phyloP scores from a whole-genome alignment of 1,140 invertebrate species.

The Armadillidium nasatum region DNA sequence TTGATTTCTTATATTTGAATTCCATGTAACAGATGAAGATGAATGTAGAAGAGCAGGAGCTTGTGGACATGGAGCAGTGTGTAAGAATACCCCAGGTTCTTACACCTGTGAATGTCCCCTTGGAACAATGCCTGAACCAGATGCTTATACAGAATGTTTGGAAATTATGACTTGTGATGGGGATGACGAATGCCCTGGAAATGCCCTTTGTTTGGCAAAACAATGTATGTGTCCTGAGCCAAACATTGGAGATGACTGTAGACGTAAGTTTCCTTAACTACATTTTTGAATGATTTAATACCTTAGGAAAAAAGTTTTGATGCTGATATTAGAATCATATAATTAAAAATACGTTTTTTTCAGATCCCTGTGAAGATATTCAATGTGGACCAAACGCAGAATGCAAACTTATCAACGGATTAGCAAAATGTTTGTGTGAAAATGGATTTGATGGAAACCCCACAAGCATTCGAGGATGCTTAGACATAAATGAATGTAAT shows the following conservation, averaged over 20 bases:
- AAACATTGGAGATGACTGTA: slow-evolving; percentile 82
- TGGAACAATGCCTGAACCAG: slow-evolving; percentile 73
- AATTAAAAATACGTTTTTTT: slow-evolving; percentile 31
- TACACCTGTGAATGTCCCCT: slow-evolving; percentile 75
- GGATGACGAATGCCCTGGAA: slow-evolving; percentile 77
- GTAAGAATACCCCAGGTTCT: slow-evolving; percentile 69
- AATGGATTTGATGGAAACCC: slow-evolving; percentile 63
- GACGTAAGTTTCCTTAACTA: slow-evolving; percentile 69
- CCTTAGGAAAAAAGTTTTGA: slow-evolving; percentile 23
- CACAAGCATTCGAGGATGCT: slow-evolving; percentile 69
- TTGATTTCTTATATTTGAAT: slow-evolving; percentile 9
- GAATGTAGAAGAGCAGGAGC: slow-evolving; percentile 64
- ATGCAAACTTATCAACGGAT: slow-evolving; percentile 76
- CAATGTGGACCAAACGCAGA: slow-evolving; percentile 80
- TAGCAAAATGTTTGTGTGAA: slow-evolving; percentile 75
- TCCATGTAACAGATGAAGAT: slow-evolving; percentile 51
- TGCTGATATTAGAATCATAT: no score
- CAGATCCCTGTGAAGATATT: slow-evolving; percentile 82
- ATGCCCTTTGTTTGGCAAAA: slow-evolving; percentile 68
- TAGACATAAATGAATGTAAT: slow-evolving; percentile 78
- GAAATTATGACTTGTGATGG: slow-evolving; percentile 69
- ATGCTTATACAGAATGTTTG: slow-evolving; percentile 68
- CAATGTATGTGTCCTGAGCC: slow-evolving; percentile 82
- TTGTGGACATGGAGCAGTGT: slow-evolving; percentile 74
- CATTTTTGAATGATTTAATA: slow-evolving; percentile 6